A percentile compares a stretch with the other conserved stretches of the same genome.
phyloP scores from a whole-genome alignment of 2,888 invertebrate genomes.

The Apoderus coryli region DNA sequence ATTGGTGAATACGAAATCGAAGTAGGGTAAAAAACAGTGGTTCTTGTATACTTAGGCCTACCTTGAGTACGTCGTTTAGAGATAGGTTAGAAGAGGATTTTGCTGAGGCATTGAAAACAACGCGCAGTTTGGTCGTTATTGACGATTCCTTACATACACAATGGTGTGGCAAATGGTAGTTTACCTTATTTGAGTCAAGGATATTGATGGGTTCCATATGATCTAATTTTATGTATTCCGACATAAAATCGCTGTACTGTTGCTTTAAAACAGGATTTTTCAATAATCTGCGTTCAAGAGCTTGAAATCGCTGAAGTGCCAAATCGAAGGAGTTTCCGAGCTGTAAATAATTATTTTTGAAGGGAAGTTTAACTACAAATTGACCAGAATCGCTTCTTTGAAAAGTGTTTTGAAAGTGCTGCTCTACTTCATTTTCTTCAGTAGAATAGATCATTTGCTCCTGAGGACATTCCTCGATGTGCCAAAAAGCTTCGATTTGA shows the following conservation, averaged over 20 bases:
- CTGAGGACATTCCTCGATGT: not conserved
- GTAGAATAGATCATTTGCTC: not conserved
- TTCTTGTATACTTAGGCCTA: too few relatives aligned
- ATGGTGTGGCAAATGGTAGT: conserved; percentile 1
- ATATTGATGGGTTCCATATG: not conserved
- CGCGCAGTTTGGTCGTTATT: not conserved
- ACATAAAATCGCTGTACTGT: conserved; percentile 2
- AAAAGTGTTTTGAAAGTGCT: conserved; percentile 6
- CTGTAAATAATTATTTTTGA: not conserved
- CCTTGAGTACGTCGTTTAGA: conserved; percentile 1
- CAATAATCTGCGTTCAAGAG: conserved; percentile 2
- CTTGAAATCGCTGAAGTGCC: not conserved
- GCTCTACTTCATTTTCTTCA: conserved; percentile 8
- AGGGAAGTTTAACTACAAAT: conserved; percentile 9
- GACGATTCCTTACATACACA: not conserved
- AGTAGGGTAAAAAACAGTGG: not conserved
- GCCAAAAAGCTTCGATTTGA: conserved; percentile 6
- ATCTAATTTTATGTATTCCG: conserved; percentile 3
- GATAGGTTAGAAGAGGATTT: not conserved
- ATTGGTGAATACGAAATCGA: not conserved
- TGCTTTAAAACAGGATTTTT: not conserved
- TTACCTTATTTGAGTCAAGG: conserved; percentile 1
- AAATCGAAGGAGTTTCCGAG: conserved; percentile 3
- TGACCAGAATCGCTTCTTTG: conserved; percentile 4
- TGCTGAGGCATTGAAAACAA: not conserved